Evolutionary conservation across 2,888 invertebrate species (phyloP), one percentile per base, ranked within the genome.

Genomic region (Amblyjoppa proteus): DNA sequence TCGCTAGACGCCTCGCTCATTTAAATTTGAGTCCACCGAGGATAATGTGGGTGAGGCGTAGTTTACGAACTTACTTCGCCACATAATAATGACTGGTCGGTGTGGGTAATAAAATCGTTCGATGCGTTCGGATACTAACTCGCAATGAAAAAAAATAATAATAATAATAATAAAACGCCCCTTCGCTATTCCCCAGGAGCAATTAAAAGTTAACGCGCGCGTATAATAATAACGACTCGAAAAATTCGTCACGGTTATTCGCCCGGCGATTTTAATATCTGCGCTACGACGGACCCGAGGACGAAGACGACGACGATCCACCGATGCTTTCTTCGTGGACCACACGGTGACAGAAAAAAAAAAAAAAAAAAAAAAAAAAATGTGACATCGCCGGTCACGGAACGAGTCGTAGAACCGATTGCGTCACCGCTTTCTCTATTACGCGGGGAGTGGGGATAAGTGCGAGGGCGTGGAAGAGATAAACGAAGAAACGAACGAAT

Each of bases 351-450:
- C 11, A 49, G 79, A 76, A 79, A 85, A 81, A 76, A 25, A 61
- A 58, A 76, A 79, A 85, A 81, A 76, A 25, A 61, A 58, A 76
- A 85, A 81, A 76, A 79, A 85, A 81, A 76, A 25, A 61, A 58
- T 76, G 64, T 84, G 56, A 81, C 75, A 77, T 58, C 53, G 61
- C 49, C 68, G 68, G 20, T 4, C 68, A 80, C 61, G 51, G 66
- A 76, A 34, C 80, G 58, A 85, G 80, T 81, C 78, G 75, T 71
- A 75, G 81, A 76, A 79, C 78, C 61, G 69, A 85, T 88, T 88
- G 85, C 87, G 81, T 88, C 81, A 87, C 71, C 20, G 87, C 87
- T 88, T 87, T 88, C 88, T 84, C 87, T 76, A 80, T 88, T 88
- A 88, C 87, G 87, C 71, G 82, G 68, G 79, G 78, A 61, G 76